phyloP scores from a whole-genome alignment of 1,140 invertebrate species.

The Daktulosphaira vitifoliae region DNA sequence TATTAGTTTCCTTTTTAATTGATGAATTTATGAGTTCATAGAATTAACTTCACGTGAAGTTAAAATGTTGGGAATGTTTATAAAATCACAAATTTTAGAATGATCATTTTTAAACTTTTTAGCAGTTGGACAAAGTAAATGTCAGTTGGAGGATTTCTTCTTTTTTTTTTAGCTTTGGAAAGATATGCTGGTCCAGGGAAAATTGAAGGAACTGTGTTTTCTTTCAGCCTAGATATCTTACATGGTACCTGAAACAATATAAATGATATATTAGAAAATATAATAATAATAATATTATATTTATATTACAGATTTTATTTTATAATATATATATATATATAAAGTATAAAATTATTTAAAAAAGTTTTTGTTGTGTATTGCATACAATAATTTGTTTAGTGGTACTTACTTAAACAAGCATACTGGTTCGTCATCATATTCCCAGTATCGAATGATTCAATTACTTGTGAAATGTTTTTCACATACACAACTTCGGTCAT shows the following conservation, averaged over 20 bases:
- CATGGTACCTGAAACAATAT: neutral
- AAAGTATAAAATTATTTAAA: neutral
- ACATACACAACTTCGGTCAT: neutral
- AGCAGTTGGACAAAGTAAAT: neutral
- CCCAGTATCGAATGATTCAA: neutral
- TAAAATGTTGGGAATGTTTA: neutral
- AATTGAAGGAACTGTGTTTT: conserved; percentile 2
- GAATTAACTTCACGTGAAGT: no score
- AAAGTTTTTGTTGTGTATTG: neutral
- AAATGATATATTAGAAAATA: neutral
- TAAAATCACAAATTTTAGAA: neutral
- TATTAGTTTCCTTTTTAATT: neutral
- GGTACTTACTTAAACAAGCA: neutral
- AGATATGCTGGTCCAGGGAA: neutral
- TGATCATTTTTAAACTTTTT: conserved; percentile 2
- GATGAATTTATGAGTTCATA: no score
- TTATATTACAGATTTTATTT: neutral
- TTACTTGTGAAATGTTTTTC: conserved; percentile 3
- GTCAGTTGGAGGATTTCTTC: neutral
- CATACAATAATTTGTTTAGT: neutral
- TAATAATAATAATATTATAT: neutral
- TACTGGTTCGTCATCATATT: neutral
- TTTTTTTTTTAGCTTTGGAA: neutral
- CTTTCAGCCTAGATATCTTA: neutral
- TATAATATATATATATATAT: neutral